Base-by-base conservation (phyloP, 2,797 vertebrate species). In the Anisognathus igniventris region DNA sequence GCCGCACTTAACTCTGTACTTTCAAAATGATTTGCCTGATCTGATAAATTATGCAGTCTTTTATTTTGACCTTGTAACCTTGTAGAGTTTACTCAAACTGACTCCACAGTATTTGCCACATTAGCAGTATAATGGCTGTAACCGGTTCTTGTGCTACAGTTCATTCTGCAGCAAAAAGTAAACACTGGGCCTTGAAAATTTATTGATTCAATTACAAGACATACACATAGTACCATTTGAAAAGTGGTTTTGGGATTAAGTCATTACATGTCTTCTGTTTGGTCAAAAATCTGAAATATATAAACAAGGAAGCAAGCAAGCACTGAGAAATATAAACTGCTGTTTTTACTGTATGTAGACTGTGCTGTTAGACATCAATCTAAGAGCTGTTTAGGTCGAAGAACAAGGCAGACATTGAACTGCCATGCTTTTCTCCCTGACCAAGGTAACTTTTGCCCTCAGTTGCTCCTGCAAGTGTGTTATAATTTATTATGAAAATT, bases 41-140 rank as follows among this genome's bases (percentile, higher is more conserved):
- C 84, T 97, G 94, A 97, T 98, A 96, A 98, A 98, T 98, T 97
- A 98, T 97, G 88, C 95, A 97, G 93, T 93, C 95, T 96, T 97
- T 93, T 77, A 95, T 97, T 97, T 95, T 97, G 96, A 97, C 96
- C 97, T 96, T 65, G 82, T 94, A 96, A 95, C 92, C 93, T 64
- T 82, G 84, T 45, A 88, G 85, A 96, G 88, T 98, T 97, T 97
- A 96, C 90, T 97, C 97, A 92, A 96, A 93, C 90, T 88, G 82
- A 94, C 85, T 96, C 89, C 93, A 30, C 82, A 76, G 78, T 96
- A 76, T 96, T 97, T 94, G 82, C 86, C 77, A 86, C 93, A 90
- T 93, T 94, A 94, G 90, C 88, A 93, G 58, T 30, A 64, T 95
- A 93, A 94, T 96, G 92, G 83, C 83, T 95, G 22, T 62, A 90